Percentiles rank a stretch among this genome's conserved stretches.
These are phyloP conservation scores for Chinchilla lanigera DNA, from an alignment of 2,113 vertebrate species.

Conservation along the genomic window DNA sequence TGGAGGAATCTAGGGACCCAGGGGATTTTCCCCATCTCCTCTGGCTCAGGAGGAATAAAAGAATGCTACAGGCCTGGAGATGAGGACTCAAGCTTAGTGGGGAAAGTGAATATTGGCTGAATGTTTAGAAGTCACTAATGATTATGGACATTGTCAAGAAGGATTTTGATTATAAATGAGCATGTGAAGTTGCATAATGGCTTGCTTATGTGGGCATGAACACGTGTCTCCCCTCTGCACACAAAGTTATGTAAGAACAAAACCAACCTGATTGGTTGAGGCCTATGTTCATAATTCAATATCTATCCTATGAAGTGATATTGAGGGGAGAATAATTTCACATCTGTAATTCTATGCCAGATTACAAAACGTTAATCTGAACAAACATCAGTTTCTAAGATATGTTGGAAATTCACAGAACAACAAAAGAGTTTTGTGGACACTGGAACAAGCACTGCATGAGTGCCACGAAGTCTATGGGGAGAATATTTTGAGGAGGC, in stretches of 20 bases:
- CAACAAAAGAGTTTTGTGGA: neutral
- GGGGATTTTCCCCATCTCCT: neutral
- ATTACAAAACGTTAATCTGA: conserved; percentile 37
- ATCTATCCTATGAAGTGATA: neutral
- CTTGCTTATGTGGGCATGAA: neutral
- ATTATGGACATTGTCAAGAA: neutral
- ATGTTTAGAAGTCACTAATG: neutral
- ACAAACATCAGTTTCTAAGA: conserved; percentile 2
- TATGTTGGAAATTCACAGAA: conserved; percentile 16
- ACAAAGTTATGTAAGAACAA: conserved; percentile 8
- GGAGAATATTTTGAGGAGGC: conserved; percentile 49
- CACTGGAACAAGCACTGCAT: neutral
- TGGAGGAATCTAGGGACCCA: neutral
- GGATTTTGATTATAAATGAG: conserved; percentile 19
- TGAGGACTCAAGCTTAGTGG: neutral
- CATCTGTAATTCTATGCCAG: neutral
- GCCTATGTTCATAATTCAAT: neutral
- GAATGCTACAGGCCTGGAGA: no score
- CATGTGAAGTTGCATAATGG: neutral
- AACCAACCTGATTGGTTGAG: neutral
- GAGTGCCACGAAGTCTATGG: neutral
- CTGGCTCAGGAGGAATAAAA: neutral
- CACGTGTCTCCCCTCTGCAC: neutral
- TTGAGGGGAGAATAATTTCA: neutral
- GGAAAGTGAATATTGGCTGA: neutral